These are phyloP conservation scores for Agrotis ipsilon DNA, from an alignment of 2,888 invertebrate genomes.

Conservation along the genomic window DNA sequence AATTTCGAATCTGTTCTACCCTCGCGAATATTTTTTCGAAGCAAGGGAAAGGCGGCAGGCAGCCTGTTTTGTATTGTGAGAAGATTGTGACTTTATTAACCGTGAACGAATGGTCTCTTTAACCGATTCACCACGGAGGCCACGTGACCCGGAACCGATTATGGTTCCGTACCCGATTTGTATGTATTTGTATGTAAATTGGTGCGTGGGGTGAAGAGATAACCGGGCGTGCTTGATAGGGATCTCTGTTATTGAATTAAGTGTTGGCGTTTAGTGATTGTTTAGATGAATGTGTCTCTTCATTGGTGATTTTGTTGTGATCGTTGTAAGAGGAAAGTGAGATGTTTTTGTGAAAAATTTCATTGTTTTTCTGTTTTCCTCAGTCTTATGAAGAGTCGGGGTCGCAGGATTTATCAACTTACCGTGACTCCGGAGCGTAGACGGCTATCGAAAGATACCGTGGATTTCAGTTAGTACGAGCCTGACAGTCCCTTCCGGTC, in stretches of 20 bases:
- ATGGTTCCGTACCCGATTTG: slow-evolving; percentile 85
- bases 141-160: slow-evolving; percentile 92
- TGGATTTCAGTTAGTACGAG: too few relatives aligned
- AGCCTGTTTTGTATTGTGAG: slow-evolving; percentile 87
- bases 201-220: slow-evolving; percentile 85
- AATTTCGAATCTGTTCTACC: slow-evolving; percentile 91
- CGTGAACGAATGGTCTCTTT: slow-evolving; percentile 89
- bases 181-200: slow-evolving; percentile 90
- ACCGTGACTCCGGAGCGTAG: too few relatives aligned
- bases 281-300: slow-evolving; percentile 66
- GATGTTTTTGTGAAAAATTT: neutral
- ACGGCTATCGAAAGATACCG: too few relatives aligned
- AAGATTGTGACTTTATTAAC: slow-evolving; percentile 90
- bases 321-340: slow-evolving; percentile 4
- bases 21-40: slow-evolving; percentile 76
- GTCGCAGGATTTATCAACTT: too few relatives aligned
- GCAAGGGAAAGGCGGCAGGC: slow-evolving; percentile 80
- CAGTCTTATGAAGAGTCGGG: too few relatives aligned
- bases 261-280: slow-evolving; percentile 82
- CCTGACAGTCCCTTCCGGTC: too few relatives aligned
- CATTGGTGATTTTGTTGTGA: slow-evolving; percentile 40
- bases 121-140: slow-evolving; percentile 91
- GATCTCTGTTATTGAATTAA: slow-evolving; percentile 88
- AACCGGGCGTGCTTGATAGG: slow-evolving; percentile 86
- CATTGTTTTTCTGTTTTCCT: neutral